Percentiles rank a stretch among this genome's conserved stretches.
Conservation (phyloP, 2,797 vertebrate genomes). For the Podargus strigoides region DNA sequence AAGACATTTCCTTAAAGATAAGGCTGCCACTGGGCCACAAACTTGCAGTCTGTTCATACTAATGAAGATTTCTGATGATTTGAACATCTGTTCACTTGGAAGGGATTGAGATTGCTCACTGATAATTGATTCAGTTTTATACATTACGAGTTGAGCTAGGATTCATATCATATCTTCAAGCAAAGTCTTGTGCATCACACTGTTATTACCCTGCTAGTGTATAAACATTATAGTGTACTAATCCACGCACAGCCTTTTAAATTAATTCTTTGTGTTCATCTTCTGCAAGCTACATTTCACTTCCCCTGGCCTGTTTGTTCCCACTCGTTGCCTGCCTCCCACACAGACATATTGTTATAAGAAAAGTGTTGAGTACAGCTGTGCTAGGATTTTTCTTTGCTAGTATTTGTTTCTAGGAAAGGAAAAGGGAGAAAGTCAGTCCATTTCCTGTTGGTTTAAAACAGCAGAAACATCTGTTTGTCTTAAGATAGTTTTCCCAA, state of each 20-base stretch:
- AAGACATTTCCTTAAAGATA: neutral
- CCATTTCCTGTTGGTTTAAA: slow-evolving; percentile 71
- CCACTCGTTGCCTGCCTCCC: slow-evolving; percentile 48
- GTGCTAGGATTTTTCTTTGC: slow-evolving; percentile 55
- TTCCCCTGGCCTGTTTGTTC: slow-evolving; percentile 45
- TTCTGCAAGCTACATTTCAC: slow-evolving; percentile 26
- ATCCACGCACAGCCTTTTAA: neutral
- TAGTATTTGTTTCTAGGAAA: slow-evolving; percentile 66
- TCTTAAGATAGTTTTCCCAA: slow-evolving; percentile 55
- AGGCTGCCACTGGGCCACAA: neutral
- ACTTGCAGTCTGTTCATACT: neutral
- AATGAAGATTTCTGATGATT: neutral
- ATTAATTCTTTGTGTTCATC: slow-evolving; percentile 20
- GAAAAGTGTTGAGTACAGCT: slow-evolving; percentile 59
- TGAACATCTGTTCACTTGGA: neutral
- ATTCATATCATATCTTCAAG: neutral
- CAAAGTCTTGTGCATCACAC: neutral
- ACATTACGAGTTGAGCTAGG: neutral
- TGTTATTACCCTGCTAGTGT: neutral
- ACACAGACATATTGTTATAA: slow-evolving; percentile 47
- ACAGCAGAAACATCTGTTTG: slow-evolving; percentile 69
- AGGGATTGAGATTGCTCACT: neutral
- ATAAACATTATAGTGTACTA: neutral
- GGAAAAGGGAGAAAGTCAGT: slow-evolving; percentile 65
- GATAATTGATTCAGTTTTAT: neutral